These are phyloP conservation scores for Aythya fuligula DNA, from an alignment of 2,797 vertebrate species.

Conservation along the genomic window DNA sequence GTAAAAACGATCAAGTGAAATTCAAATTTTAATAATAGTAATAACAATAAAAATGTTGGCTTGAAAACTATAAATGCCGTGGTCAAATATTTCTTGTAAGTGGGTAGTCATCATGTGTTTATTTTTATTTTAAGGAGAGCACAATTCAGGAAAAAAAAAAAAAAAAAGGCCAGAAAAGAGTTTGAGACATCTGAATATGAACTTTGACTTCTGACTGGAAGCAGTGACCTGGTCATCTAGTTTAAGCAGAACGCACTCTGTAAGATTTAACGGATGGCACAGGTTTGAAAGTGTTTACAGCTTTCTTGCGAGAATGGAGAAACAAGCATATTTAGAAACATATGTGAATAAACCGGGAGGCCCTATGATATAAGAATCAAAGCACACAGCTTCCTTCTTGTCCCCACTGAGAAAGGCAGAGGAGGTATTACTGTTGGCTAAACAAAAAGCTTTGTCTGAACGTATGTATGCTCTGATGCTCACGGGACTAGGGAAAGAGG, in stretches of 20 bases:
- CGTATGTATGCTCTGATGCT: background rate
- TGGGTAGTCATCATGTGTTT: background rate
- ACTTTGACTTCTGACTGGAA: background rate
- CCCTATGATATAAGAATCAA: background rate
- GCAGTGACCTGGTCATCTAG: background rate
- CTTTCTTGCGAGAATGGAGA: rapidly evolving
- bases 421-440: background rate
- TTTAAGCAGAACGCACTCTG: rapidly evolving
- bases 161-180: background rate
- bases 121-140: background rate
- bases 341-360: background rate
- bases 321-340: background rate
- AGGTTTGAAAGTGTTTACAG: background rate
- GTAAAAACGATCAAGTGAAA: background rate
- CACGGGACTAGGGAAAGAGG: background rate
- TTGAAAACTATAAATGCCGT: background rate
- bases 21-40: background rate
- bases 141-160: background rate
- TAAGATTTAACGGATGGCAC: background rate
- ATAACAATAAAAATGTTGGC: conserved; percentile 11
- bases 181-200: background rate
- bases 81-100: background rate
- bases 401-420: background rate
- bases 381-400: background rate
- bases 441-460: background rate